Conservation (phyloP, 2,888 invertebrate genomes). For the Apotomis betuletana region DNA sequence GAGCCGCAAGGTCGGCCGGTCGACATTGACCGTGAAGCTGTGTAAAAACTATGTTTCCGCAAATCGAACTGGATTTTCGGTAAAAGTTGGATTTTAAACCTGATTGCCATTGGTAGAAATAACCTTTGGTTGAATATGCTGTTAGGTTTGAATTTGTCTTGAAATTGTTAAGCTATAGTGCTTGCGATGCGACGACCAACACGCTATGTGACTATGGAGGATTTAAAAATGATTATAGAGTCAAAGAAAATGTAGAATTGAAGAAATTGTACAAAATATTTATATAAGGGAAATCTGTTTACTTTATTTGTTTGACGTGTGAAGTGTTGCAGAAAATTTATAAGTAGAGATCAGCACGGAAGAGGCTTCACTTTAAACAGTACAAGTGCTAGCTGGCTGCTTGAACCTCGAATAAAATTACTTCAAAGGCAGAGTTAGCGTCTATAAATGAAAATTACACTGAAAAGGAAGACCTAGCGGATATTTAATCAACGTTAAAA, state of each 20-base stretch:
- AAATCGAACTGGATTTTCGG: constrained; percentile 58
- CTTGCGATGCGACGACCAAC: too few relatives aligned
- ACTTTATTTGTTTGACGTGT: constrained; percentile 3
- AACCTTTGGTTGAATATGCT: background rate
- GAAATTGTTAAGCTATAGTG: too few relatives aligned
- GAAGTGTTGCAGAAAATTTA: constrained; percentile 31
- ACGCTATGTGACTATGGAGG: too few relatives aligned
- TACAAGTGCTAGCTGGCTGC: constrained; percentile 22
- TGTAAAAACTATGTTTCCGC: constrained; percentile 77
- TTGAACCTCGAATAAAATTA: constrained; percentile 9
- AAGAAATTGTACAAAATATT: background rate
- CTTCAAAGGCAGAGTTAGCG: background rate
- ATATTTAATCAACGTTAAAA: background rate
- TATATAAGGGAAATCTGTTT: background rate
- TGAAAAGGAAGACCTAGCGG: background rate
- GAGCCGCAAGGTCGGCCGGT: constrained; percentile 74
- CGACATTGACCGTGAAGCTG: constrained; percentile 82
- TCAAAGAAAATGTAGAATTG: background rate
- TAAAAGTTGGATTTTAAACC: constrained; percentile 28
- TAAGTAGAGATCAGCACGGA: constrained; percentile 30
- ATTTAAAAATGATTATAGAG: too few relatives aligned
- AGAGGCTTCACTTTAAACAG: constrained; percentile 32
- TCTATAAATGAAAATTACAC: background rate
- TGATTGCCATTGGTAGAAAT: background rate
- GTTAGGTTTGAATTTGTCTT: too few relatives aligned